Conservation (phyloP, 2,888 invertebrate genomes). For the Lasius platythorax region DNA sequence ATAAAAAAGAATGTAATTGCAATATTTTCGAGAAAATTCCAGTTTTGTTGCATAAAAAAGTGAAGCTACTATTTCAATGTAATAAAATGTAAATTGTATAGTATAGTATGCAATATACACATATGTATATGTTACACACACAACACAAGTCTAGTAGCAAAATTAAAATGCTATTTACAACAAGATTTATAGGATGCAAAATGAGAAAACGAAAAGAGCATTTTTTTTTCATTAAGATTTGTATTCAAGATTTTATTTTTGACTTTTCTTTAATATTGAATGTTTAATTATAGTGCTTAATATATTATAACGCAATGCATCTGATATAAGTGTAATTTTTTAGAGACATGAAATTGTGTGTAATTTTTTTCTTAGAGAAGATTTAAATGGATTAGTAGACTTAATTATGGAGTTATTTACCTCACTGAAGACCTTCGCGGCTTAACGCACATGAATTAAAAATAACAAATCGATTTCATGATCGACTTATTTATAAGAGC, state of each 20-base stretch:
- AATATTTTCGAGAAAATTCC: background rate
- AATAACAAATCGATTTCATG: conserved; percentile 55
- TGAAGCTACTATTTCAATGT: background rate
- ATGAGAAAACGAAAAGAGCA: background rate
- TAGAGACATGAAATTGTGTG: background rate
- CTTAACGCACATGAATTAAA: conserved; percentile 49
- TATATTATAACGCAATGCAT: background rate
- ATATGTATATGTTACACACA: background rate
- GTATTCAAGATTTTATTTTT: background rate
- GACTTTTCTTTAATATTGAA: background rate
- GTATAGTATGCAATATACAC: background rate
- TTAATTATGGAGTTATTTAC: conserved; percentile 56
- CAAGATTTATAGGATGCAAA: background rate
- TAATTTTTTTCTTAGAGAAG: conserved; percentile 19
- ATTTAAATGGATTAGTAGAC: conserved; percentile 46
- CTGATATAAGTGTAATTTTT: conserved; percentile 3
- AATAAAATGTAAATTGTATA: conserved; percentile 9
- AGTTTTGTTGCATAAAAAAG: background rate
- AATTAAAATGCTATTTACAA: background rate
- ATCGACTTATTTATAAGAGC: conserved; percentile 52
- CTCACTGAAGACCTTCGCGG: conserved; percentile 50
- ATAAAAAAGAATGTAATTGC: background rate
- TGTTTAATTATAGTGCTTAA: conserved; percentile 5
- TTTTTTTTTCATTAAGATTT: background rate
- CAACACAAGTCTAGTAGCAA: background rate